These are phyloP conservation scores for Scaptomyza pallida DNA, from an alignment of 1,140 invertebrate species.

Conservation along the genomic window DNA sequence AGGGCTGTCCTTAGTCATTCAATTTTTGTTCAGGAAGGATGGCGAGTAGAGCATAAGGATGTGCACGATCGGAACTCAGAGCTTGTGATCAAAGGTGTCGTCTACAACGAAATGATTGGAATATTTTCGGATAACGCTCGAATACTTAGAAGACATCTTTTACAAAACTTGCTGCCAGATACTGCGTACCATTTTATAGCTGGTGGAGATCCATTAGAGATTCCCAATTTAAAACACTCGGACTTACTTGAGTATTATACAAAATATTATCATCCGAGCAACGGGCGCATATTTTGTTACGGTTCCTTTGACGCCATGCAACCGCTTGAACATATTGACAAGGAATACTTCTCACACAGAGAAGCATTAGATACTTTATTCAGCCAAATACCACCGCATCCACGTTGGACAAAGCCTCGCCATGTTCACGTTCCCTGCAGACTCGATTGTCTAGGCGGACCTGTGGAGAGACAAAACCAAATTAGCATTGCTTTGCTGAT, in stretches of 20 bases:
- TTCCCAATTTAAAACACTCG: constrained; percentile 92
- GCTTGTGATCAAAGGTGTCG: constrained; percentile 95
- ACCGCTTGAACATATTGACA: constrained; percentile 91
- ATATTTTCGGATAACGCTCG: constrained; percentile 93
- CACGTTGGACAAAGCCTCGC: constrained; percentile 88
- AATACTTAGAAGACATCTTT: constrained; percentile 90
- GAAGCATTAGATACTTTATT: constrained; percentile 86
- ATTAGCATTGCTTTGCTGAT: constrained; percentile 91
- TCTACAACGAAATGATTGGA: constrained; percentile 99
- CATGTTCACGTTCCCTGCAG: constrained; percentile 88
- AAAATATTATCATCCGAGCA: constrained; percentile 95
- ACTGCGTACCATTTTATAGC: constrained; percentile 93
- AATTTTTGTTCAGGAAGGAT: constrained; percentile 97
- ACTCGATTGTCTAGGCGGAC: constrained; percentile 91
- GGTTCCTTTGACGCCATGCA: constrained; percentile 93
- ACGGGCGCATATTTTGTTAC: constrained; percentile 94
- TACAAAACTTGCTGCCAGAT: constrained; percentile 90
- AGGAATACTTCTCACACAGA: constrained; percentile 88
- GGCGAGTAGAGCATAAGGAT: constrained; percentile 94
- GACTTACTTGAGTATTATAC: constrained; percentile 93
- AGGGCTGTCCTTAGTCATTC: constrained; percentile 90
- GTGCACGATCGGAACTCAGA: constrained; percentile 89
- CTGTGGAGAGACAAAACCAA: constrained; percentile 91
- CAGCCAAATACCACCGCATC: constrained; percentile 89
- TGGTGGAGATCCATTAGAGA: constrained; percentile 93